phyloP scores from a whole-genome alignment of 30 jellyfish, hydroid and myxozoan genomes.

The Sanderia malayensis region DNA sequence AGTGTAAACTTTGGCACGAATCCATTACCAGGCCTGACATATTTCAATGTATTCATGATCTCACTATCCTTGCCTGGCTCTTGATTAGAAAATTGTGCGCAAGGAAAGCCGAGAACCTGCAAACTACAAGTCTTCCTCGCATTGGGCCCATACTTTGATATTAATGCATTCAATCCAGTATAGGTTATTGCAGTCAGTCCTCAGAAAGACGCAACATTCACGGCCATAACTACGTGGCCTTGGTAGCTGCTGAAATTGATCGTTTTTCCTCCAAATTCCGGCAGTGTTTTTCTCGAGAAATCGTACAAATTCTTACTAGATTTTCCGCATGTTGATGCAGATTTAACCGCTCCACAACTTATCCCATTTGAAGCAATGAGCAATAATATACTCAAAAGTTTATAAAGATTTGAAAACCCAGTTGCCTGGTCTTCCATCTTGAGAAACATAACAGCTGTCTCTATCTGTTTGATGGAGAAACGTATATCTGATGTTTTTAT shows the following conservation, averaged over 20 bases:
- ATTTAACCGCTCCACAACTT: no score
- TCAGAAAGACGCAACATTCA: conserved; percentile 95
- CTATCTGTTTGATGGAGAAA: not conserved
- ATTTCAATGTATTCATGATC: conserved; percentile 69
- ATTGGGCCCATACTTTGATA: conserved; percentile 59
- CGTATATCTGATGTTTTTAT: not conserved
- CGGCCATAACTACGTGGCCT: conserved; percentile 72
- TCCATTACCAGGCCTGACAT: conserved; percentile 95
- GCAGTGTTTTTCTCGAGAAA: conserved; percentile 47
- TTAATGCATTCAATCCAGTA: conserved; percentile 87
- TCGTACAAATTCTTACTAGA: conserved; percentile 31
- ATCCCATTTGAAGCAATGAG: no score
- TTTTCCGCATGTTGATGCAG: conserved; percentile 25
- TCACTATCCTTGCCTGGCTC: conserved; percentile 88
- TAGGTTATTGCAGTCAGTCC: conserved; percentile 73
- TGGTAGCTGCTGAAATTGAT: conserved; percentile 55
- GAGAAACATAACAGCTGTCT: not conserved
- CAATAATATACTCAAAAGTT: conserved; percentile 1
- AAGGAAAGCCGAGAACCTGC: conserved; percentile 72
- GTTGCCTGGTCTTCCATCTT: not conserved
- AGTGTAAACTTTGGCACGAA: conserved; percentile 75
- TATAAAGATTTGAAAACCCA: not conserved
- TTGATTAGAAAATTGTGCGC: conserved; percentile 83
- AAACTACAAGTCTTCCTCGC: conserved; percentile 46
- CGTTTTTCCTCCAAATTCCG: conserved; percentile 47